Evolutionary conservation across 30 jellyfish, hydroid and myxozoan species (phyloP), one percentile per base, ranked within the genome.

Genomic region (Aurelia aurita): DNA sequence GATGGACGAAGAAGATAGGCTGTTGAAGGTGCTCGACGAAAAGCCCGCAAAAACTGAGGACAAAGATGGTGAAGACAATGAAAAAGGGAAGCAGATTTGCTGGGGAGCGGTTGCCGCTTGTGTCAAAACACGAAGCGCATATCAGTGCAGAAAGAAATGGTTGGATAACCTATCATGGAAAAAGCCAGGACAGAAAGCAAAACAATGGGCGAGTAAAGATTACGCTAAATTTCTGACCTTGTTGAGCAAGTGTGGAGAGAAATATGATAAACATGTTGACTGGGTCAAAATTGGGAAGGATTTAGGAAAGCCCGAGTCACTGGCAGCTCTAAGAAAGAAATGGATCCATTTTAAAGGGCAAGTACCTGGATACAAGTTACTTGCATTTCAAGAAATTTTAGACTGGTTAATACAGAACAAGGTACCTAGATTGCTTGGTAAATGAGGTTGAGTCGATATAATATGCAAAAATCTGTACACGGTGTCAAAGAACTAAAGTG

Each of bases 141-240:
- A 70, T 6, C 77, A 76, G 66, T 77, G 87, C 58, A 44, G 87
- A 25, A 3, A 7, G 12, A 85, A 85, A 85, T 85, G 85, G 89
- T 34, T 25, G 7, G 46, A 12, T 45, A 45, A 73, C 25, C 70
- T 83, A 3, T 62, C 82, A 11, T 70, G 63, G 85, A 55, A 67
- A 31, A 76, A 25, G 1, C 46, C 72, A 22, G 80, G 69, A 6
- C 45, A 16, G n/a, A 32, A 61, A 22, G 51, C 9, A 1, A 70
- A 58, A 67, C 32, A 11, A 10, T 83, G 93, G 93, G 59, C 71
- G 2, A 53, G 19, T 9, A 28, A 57, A 34, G 79, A 83, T n/a
- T 7, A 20, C 15, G 73, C 51, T 6, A 8, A 19, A 19, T 27
- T 83, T 27, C 10, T 83, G 7, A 29, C 32, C 21, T 71, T 26